phyloP scores from a whole-genome alignment of 2,888 invertebrate species.

The Parnassius glacialis region DNA sequence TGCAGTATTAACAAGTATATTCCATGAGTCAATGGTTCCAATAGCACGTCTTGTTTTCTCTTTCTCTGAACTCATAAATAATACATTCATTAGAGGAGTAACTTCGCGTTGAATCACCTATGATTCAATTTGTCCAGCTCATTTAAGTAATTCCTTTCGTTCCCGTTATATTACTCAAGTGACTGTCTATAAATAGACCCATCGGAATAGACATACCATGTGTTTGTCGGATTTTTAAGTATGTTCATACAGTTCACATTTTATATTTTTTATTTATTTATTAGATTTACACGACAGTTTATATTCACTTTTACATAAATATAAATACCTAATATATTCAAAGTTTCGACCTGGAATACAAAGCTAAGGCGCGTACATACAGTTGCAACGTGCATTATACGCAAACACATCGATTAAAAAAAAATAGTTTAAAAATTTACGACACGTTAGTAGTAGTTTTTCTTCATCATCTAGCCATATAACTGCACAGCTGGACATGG shows the following conservation, averaged over 20 bases:
- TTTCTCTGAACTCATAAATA: background rate
- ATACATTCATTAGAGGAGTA: constrained; percentile 6
- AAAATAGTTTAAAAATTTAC: background rate
- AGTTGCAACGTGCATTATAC: too few relatives aligned
- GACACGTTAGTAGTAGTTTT: too few relatives aligned
- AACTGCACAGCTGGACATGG: too few relatives aligned
- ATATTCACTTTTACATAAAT: too few relatives aligned
- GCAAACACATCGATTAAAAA: background rate
- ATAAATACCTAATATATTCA: too few relatives aligned
- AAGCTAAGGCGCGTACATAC: too few relatives aligned
- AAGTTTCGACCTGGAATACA: too few relatives aligned
- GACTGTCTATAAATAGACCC: constrained; percentile 30
- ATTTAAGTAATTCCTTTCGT: constrained; percentile 35
- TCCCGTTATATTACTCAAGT: constrained; percentile 29
- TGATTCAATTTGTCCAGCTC: constrained; percentile 42
- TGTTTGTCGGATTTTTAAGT: background rate
- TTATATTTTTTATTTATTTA: too few relatives aligned
- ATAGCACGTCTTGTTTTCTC: background rate
- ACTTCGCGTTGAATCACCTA: constrained; percentile 40
- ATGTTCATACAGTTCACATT: too few relatives aligned
- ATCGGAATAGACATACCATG: background rate
- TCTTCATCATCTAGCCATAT: too few relatives aligned
- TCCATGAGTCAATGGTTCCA: constrained; percentile 15
- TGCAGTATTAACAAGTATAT: too few relatives aligned
- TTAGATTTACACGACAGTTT: too few relatives aligned